Evolutionary conservation across 2,113 vertebrate genomes (phyloP).

Genomic region (Perognathus longimembris): DNA sequence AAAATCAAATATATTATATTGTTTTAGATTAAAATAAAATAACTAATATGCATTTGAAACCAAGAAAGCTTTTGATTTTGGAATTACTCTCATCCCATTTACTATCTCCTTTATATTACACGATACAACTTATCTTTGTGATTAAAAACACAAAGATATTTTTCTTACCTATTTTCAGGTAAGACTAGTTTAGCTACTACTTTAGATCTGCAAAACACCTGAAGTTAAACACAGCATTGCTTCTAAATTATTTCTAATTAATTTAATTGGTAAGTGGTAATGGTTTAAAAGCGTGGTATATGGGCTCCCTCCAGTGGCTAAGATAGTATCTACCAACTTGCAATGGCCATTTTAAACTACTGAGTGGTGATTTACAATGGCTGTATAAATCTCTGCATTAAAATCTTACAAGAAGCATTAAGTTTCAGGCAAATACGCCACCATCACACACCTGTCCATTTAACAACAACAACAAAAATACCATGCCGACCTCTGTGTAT

Average conservation of each 20-base stretch:
- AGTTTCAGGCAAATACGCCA: background rate
- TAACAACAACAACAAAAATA: background rate
- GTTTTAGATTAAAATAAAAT: slow-evolving; percentile 1
- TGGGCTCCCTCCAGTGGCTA: slow-evolving; percentile 89
- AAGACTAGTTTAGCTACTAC: background rate
- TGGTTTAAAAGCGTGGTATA: slow-evolving; percentile 77
- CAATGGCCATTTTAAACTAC: slow-evolving; percentile 53
- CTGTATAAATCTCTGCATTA: slow-evolving; percentile 20
- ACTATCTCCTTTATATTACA: background rate
- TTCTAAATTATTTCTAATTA: slow-evolving; percentile 56
- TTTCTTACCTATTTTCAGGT: slow-evolving; percentile 30
- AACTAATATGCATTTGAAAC: background rate
- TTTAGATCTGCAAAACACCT: background rate
- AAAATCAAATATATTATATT: background rate
- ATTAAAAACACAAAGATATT: slow-evolving; percentile 12
- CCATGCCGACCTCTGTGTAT: background rate
- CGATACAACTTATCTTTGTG: background rate
- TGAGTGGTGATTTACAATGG: background rate
- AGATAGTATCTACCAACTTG: slow-evolving; percentile 72
- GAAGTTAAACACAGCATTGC: background rate
- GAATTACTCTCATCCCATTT: background rate
- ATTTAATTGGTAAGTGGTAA: slow-evolving; percentile 34
- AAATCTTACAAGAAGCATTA: background rate
- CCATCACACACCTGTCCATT: background rate
- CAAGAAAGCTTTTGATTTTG: background rate